Percentiles rank a stretch among this genome's conserved stretches.
phyloP scores from a whole-genome alignment of 2,113 vertebrate species.

The Trichechus manatus region DNA sequence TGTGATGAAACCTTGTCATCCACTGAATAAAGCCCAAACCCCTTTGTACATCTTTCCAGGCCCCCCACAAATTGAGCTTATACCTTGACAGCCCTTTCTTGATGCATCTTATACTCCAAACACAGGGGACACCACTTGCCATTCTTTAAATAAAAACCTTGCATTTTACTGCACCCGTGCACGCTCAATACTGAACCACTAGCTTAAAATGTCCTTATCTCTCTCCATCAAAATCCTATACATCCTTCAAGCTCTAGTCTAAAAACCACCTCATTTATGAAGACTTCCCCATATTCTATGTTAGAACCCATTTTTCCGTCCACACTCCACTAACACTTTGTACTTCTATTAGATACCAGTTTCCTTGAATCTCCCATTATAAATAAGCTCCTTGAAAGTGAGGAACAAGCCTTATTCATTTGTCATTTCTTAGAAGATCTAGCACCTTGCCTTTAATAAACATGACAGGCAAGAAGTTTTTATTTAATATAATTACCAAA shows the following conservation, averaged over 20 bases:
- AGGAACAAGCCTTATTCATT: background rate
- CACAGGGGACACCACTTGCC: background rate
- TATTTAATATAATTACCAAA: conserved; percentile 38
- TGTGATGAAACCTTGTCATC: background rate
- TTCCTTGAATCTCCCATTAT: background rate
- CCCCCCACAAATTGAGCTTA: background rate
- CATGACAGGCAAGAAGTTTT: background rate
- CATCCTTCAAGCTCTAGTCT: background rate
- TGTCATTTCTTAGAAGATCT: background rate
- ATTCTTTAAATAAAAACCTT: background rate
- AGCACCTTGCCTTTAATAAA: background rate
- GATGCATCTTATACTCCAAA: background rate
- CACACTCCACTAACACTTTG: background rate
- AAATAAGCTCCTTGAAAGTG: background rate
- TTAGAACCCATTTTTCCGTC: background rate
- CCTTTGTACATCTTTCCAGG: background rate
- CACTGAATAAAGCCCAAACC: background rate
- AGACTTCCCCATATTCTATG: background rate
- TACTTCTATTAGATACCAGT: background rate
- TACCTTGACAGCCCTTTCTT: background rate
- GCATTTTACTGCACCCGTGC: background rate
- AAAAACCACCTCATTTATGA: background rate
- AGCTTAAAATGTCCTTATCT: background rate
- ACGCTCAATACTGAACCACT: background rate
- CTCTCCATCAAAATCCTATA: background rate